Percentiles rank a stretch among this genome's conserved stretches.
phyloP scores from a whole-genome alignment of 1,140 invertebrate genomes.

The Ericerus pela region DNA sequence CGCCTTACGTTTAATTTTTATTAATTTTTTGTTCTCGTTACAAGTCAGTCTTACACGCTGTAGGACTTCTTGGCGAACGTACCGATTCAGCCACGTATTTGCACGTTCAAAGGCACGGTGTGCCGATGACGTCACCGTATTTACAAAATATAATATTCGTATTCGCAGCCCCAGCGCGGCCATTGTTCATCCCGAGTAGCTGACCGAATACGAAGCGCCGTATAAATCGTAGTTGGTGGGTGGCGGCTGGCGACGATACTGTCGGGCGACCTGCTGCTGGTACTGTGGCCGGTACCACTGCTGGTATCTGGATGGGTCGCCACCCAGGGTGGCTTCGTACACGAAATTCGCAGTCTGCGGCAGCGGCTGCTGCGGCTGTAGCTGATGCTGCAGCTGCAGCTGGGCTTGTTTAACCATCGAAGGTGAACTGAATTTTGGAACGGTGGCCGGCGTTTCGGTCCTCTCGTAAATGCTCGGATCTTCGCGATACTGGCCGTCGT shows the following conservation, averaged over 20 bases:
- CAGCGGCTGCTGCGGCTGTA: constrained; percentile 22
- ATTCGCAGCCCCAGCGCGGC: too few relatives aligned
- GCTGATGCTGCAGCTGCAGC: constrained; percentile 14
- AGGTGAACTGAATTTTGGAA: constrained; percentile 22
- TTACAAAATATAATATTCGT: too few relatives aligned
- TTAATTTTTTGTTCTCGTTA: too few relatives aligned
- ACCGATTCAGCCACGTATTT: too few relatives aligned
- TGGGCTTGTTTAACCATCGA: not conserved
- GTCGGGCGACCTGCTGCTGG: constrained; percentile 22
- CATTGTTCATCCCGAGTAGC: constrained; percentile 34
- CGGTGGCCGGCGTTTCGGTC: constrained; percentile 35
- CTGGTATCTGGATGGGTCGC: constrained; percentile 25
- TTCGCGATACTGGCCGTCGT: constrained; percentile 67
- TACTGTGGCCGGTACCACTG: constrained; percentile 17
- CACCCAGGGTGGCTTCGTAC: constrained; percentile 32
- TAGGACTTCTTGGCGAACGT: too few relatives aligned
- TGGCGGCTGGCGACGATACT: constrained; percentile 40
- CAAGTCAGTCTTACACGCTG: too few relatives aligned
- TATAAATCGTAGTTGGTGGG: constrained; percentile 43
- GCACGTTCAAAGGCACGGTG: too few relatives aligned
- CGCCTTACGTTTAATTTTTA: too few relatives aligned
- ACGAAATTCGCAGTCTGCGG: constrained; percentile 27
- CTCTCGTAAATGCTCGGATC: constrained; percentile 63
- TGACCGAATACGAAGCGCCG: constrained; percentile 50
- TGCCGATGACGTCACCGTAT: too few relatives aligned